A percentile compares a stretch with the other conserved stretches of the same genome.
Conservation (phyloP, 2,888 invertebrate species). For the Amiota mariae region DNA sequence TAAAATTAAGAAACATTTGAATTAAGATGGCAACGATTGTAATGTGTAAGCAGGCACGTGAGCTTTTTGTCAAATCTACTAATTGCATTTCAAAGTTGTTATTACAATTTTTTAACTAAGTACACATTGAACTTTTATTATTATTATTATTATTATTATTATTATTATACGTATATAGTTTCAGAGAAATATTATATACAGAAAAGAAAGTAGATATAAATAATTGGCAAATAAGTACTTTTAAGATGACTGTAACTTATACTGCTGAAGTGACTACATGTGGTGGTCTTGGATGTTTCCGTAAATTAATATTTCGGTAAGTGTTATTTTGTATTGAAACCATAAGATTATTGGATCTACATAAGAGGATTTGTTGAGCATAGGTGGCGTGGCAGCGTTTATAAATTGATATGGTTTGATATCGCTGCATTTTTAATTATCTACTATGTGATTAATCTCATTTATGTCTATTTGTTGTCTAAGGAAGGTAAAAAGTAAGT, state of each 20-base stretch:
- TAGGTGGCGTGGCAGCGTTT: slow-evolving; percentile 95
- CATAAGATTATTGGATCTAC: neutral
- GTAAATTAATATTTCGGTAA: slow-evolving; percentile 52
- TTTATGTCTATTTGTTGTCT: slow-evolving; percentile 50
- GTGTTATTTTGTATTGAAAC: neutral
- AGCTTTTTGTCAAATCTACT: too few relatives aligned
- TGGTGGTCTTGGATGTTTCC: slow-evolving; percentile 50
- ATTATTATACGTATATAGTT: too few relatives aligned
- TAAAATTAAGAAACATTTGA: neutral
- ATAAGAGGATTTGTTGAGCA: slow-evolving; percentile 50
- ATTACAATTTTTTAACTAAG: too few relatives aligned
- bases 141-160: too few relatives aligned
- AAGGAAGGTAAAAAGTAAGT: slow-evolving; percentile 46
- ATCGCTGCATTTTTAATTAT: slow-evolving; percentile 82
- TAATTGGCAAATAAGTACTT: neutral
- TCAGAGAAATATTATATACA: too few relatives aligned
- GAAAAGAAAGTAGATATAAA: neutral
- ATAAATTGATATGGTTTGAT: slow-evolving; percentile 93
- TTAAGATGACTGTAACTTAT: slow-evolving; percentile 58
- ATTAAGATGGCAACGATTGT: neutral
- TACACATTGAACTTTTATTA: too few relatives aligned
- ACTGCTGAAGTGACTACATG: slow-evolving; percentile 54
- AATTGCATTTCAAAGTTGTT: too few relatives aligned
- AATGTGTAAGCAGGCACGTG: too few relatives aligned
- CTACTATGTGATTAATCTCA: slow-evolving; percentile 77